phyloP scores from a whole-genome alignment of 92 coral and sea anemone species.

The Nematostella vectensis region DNA sequence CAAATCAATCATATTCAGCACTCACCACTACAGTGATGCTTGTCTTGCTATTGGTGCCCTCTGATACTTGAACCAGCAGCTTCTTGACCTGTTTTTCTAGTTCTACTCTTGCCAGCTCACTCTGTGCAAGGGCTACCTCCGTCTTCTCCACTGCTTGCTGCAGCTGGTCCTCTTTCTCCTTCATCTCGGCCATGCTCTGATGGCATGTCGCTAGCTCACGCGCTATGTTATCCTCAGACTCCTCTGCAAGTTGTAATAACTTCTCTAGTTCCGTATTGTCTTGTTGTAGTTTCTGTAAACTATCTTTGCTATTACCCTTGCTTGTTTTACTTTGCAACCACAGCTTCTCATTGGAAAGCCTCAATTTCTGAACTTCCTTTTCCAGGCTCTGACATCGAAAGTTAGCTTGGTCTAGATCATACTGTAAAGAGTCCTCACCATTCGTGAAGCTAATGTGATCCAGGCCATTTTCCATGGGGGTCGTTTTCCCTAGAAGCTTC shows the following conservation, averaged over 20 bases:
- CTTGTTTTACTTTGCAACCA: constrained; percentile 31
- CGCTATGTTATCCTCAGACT: constrained; percentile 68
- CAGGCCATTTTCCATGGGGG: constrained; percentile 15
- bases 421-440: constrained; percentile 24
- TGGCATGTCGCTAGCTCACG: constrained; percentile 49
- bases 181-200: constrained; percentile 40
- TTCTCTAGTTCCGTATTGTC: constrained; percentile 61
- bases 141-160: constrained; percentile 24
- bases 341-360: constrained; percentile 52
- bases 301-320: constrained; percentile 10
- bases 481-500: constrained; percentile 22
- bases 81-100: constrained; percentile 55
- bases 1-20: too few relatives aligned
- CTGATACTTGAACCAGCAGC: constrained; percentile 9
- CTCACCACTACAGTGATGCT: too few relatives aligned
- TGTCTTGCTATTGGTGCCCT: too few relatives aligned
- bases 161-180: constrained; percentile 31
- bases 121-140: constrained; percentile 30
- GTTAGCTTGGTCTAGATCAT: constrained; percentile 27
- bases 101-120: constrained; percentile 49
- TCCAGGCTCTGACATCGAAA: constrained; percentile 26
- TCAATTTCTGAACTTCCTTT: constrained; percentile 43
- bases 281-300: constrained; percentile 36
- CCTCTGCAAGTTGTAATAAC: constrained; percentile 71
- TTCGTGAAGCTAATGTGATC: constrained; percentile 34